Percentiles rank a stretch among this genome's conserved stretches.
Conservation (phyloP, 92 coral and sea anemone species). For the Desmophyllum pertusum region DNA sequence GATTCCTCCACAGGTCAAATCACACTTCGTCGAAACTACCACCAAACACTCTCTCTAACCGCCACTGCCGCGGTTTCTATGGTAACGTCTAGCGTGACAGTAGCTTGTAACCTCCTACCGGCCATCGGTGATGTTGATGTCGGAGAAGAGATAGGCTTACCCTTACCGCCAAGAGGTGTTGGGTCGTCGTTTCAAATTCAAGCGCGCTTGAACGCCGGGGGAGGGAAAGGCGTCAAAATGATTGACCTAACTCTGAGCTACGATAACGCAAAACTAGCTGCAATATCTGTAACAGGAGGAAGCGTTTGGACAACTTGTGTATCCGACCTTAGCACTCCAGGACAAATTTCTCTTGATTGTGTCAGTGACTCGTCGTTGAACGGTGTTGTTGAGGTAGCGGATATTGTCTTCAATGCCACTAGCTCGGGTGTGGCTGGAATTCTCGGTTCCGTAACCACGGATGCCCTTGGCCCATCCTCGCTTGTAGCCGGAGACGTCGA, state of each 20-base stretch:
- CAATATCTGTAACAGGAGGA: conserved; percentile 20
- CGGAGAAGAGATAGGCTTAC: conserved; percentile 48
- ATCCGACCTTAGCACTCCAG: conserved; percentile 24
- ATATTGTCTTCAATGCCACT: conserved; percentile 44
- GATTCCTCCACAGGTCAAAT: conserved; percentile 55
- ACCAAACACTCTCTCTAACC: conserved; percentile 40
- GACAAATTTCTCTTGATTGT: conserved; percentile 44
- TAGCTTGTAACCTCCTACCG: conserved; percentile 58
- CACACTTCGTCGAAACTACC: conserved; percentile 52
- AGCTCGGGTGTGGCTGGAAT: conserved; percentile 32
- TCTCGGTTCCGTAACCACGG: conserved; percentile 45
- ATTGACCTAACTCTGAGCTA: conserved; percentile 45
- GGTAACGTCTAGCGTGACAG: conserved; percentile 21
- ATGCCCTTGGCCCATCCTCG: neutral
- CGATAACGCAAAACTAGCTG: conserved; percentile 27
- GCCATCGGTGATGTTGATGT: conserved; percentile 51
- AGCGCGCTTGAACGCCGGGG: conserved; percentile 55
- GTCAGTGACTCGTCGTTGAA: conserved; percentile 29
- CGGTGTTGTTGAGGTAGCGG: conserved; percentile 46
- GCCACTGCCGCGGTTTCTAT: conserved; percentile 47
- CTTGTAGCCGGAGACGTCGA: conserved; percentile 50
- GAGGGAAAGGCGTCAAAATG: conserved; percentile 8
- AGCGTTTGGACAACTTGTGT: conserved; percentile 43
- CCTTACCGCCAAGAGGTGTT: conserved; percentile 31
- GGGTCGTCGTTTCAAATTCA: conserved; percentile 31